A percentile compares a stretch with the other conserved stretches of the same genome.
Evolutionary conservation across 2,797 vertebrate genomes (phyloP).

Genomic region (Periparus ater): DNA sequence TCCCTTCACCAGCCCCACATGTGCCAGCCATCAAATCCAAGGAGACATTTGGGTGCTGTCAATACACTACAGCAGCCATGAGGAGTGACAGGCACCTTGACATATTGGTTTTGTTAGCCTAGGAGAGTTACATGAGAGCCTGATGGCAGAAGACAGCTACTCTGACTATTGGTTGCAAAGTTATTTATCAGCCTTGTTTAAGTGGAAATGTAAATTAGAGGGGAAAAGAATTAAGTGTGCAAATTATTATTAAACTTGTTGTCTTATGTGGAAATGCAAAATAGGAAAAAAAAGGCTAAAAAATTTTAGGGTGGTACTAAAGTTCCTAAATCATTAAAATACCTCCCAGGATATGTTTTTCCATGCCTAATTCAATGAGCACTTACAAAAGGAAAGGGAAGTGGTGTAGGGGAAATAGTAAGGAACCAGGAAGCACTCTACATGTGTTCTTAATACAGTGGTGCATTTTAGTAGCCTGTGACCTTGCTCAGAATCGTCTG

Average conservation of each 20-base stretch:
- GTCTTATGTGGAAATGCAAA: not conserved
- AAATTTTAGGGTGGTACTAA: not conserved
- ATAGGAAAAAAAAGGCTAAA: not conserved
- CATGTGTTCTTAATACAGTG: not conserved
- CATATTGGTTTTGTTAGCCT: not conserved
- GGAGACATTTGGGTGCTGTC: not conserved
- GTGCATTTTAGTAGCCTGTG: not conserved
- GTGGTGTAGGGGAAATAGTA: not conserved
- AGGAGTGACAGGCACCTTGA: not conserved
- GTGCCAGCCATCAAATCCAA: not conserved
- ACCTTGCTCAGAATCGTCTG: not conserved
- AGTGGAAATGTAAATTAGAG: not conserved
- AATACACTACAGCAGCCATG: not conserved
- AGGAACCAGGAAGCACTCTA: not conserved
- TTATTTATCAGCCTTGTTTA: not conserved
- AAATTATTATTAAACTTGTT: not conserved
- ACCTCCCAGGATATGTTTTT: not conserved
- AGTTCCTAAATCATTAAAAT: not conserved
- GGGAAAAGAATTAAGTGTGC: not conserved
- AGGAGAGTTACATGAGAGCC: not conserved
- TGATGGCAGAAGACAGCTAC: not conserved
- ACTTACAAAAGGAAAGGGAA: not conserved
- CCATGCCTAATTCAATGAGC: not conserved
- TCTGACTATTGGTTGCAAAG: not conserved
- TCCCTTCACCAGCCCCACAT: rapidly evolving